Evolutionary conservation across 2,888 invertebrate genomes (phyloP).

Genomic region (Aporophyla nigra): DNA sequence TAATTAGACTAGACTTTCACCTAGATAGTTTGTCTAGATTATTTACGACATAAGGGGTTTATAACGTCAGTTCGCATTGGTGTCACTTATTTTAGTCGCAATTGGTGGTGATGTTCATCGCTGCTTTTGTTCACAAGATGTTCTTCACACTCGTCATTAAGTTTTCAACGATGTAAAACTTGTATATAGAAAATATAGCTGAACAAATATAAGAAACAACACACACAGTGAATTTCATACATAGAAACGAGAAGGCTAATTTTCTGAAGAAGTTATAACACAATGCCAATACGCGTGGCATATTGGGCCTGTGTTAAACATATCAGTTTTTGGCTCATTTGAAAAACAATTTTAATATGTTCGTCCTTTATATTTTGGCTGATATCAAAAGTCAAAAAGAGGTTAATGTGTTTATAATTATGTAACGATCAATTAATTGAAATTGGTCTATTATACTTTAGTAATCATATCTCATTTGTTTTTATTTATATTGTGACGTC

Average conservation of each 20-base stretch:
- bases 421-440: slow-evolving; percentile 36
- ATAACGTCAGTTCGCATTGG: not conserved
- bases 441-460: slow-evolving; percentile 9
- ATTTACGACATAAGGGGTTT: slow-evolving; percentile 3
- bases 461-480: not conserved
- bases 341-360: slow-evolving; percentile 19
- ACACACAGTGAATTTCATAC: too few species aligned
- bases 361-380: slow-evolving; percentile 14
- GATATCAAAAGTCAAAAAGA: slow-evolving; percentile 46
- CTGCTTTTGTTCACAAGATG: not conserved
- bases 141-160: not conserved
- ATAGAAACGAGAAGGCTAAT: too few species aligned
- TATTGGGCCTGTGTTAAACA: not conserved
- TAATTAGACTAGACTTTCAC: slow-evolving; percentile 46
- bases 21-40: slow-evolving; percentile 45
- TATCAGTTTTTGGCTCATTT: slow-evolving; percentile 17
- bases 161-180: not conserved
- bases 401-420: slow-evolving; percentile 55
- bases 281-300: not conserved
- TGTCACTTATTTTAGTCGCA: slow-evolving; percentile 9
- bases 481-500: not conserved
- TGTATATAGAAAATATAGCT: not conserved
- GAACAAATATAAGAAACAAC: not conserved
- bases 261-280: not conserved
- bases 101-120: not conserved